These are phyloP conservation scores for Cercocebus atys DNA, from an alignment of 2,113 vertebrate genomes.

Conservation along the genomic window DNA sequence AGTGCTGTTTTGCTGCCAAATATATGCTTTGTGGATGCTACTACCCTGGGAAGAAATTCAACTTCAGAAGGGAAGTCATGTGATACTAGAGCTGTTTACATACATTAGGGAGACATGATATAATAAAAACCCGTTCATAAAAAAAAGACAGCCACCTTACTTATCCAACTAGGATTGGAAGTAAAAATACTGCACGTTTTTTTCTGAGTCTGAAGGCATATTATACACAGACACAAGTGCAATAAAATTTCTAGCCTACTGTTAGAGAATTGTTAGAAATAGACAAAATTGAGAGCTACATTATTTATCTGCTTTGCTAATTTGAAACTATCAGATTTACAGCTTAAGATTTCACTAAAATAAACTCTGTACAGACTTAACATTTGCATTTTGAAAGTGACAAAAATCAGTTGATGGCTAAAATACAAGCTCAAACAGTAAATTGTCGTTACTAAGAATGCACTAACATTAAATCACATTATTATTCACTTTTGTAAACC, in stretches of 20 bases:
- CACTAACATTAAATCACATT: not conserved
- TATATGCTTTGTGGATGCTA: not conserved
- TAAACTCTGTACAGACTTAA: not conserved
- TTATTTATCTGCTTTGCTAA: conserved; percentile 26
- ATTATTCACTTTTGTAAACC: not conserved
- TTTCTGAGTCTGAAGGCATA: not conserved
- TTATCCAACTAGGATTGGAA: not conserved
- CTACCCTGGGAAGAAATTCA: conserved; percentile 4
- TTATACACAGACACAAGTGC: not conserved
- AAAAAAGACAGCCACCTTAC: conserved; percentile 21
- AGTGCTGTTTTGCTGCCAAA: not conserved
- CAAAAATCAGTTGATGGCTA: not conserved
- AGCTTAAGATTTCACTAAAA: conserved; percentile 46
- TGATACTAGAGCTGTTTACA: not conserved
- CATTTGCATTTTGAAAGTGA: conserved; percentile 23
- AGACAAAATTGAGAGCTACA: not conserved
- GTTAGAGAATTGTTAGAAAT: not conserved
- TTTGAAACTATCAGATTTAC: conserved; percentile 1
- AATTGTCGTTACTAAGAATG: not conserved
- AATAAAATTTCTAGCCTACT: not conserved
- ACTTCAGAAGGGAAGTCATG: not conserved
- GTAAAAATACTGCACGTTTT: not conserved
- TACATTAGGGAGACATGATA: not conserved
- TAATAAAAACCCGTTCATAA: not conserved
- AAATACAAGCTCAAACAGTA: conserved; percentile 26